Conservation (phyloP, 2,888 invertebrate genomes). For the Tiphia femorata region DNA sequence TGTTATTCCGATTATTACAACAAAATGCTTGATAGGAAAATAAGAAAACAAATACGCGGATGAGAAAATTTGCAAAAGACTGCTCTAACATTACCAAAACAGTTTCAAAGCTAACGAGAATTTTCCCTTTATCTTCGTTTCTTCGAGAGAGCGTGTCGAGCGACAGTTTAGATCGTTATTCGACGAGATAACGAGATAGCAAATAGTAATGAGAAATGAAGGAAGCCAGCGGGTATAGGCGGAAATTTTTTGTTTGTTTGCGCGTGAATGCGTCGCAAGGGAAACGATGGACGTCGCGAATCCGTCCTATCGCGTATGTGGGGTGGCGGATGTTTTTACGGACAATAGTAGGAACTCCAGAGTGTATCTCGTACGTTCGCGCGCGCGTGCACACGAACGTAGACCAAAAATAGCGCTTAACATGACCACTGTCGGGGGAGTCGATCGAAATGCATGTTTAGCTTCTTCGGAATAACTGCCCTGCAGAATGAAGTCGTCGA, state of each 20-base stretch:
- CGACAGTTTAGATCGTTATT: too few relatives aligned
- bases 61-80: too few relatives aligned
- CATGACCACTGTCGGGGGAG: slow-evolving; percentile 20
- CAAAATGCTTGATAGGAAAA: too few relatives aligned
- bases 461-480: slow-evolving; percentile 22
- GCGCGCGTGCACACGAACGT: slow-evolving; percentile 3
- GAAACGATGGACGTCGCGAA: not conserved
- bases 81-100: too few relatives aligned
- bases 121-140: too few relatives aligned
- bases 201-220: too few relatives aligned
- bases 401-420: slow-evolving; percentile 44
- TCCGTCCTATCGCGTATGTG: not conserved
- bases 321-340: slow-evolving; percentile 28
- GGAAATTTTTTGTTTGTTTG: not conserved
- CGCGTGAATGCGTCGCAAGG: too few relatives aligned
- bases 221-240: too few relatives aligned
- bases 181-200: not conserved
- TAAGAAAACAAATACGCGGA: too few relatives aligned
- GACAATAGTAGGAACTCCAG: slow-evolving; percentile 30
- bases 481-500: slow-evolving; percentile 25
- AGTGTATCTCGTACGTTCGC: slow-evolving; percentile 26
- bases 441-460: slow-evolving; percentile 40
- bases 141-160: too few relatives aligned
- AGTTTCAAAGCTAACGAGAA: too few relatives aligned
- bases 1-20: too few relatives aligned